These are phyloP conservation scores for Lomographa bimaculata DNA, from an alignment of 2,888 invertebrate genomes.

Conservation along the genomic window DNA sequence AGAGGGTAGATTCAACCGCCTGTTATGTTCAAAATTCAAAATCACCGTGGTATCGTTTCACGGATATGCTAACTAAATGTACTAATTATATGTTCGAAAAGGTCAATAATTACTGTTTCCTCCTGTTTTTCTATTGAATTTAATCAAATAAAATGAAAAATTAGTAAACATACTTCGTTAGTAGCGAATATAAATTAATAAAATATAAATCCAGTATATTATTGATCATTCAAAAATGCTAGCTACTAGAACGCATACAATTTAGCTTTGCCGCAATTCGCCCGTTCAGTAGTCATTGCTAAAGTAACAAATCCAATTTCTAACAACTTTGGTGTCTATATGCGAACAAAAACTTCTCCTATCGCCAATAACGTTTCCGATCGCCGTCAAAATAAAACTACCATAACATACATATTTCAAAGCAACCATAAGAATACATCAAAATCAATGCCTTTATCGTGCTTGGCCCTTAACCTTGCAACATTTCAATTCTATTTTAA, in stretches of 20 bases:
- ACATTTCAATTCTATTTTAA: neutral
- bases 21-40: conserved; percentile 21
- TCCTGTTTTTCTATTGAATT: too few species aligned
- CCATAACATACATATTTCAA: neutral
- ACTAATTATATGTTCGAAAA: conserved; percentile 33
- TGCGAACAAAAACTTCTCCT: neutral
- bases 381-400: conserved; percentile 2
- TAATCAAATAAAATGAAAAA: too few species aligned
- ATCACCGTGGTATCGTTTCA: conserved; percentile 17
- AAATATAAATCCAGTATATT: neutral
- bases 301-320: neutral
- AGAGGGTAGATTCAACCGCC: conserved; percentile 30
- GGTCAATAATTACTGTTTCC: conserved; percentile 24
- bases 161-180: too few species aligned
- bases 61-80: conserved; percentile 27
- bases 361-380: neutral
- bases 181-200: too few species aligned
- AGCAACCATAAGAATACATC: neutral
- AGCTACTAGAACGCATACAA: conserved; percentile 1
- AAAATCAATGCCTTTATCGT: conserved; percentile 1
- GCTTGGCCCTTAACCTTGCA: conserved; percentile 7
- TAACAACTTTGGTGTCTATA: conserved; percentile 6
- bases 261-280: conserved; percentile 14
- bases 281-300: conserved; percentile 3
- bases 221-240: conserved; percentile 12